These are phyloP conservation scores for Phrynocephalus vlangalii DNA, from an alignment of 2,797 vertebrate species.

Conservation along the genomic window DNA sequence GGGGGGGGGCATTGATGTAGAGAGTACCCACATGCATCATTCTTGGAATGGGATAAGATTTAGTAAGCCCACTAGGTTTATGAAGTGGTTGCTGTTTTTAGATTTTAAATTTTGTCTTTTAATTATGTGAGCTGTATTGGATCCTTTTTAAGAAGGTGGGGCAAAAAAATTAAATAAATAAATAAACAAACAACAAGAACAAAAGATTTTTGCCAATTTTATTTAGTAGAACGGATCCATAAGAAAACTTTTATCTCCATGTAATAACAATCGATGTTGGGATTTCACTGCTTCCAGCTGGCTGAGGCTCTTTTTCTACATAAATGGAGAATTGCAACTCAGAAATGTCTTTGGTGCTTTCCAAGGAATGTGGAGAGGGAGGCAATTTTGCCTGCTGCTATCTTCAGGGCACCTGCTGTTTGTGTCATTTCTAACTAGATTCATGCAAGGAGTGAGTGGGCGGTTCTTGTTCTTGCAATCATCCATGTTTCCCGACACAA, in stretches of 20 bases:
- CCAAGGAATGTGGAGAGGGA: not conserved
- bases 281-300: not conserved
- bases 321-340: slow-evolving; percentile 18
- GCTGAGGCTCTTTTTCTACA: not conserved
- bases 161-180: too few relatives aligned
- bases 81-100: too few relatives aligned
- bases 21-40: too few relatives aligned
- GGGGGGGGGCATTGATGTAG: too few relatives aligned
- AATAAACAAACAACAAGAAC: too few relatives aligned
- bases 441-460: slow-evolving; percentile 47
- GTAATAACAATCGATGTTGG: not conserved
- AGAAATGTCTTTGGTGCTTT: slow-evolving; percentile 22
- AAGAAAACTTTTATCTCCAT: slow-evolving; percentile 5
- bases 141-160: too few relatives aligned
- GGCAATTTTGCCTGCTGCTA: slow-evolving; percentile 35
- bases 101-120: too few relatives aligned
- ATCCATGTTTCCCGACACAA: slow-evolving; percentile 54
- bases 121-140: too few relatives aligned
- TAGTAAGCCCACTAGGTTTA: too few relatives aligned
- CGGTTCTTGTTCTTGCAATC: slow-evolving; percentile 55
- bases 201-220: too few relatives aligned
- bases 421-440: slow-evolving; percentile 50
- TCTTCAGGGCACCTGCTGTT: slow-evolving; percentile 54
- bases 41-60: too few relatives aligned
- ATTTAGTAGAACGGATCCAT: not conserved